Percentiles rank a stretch among this genome's conserved stretches.
Evolutionary conservation across 2,113 vertebrate species (phyloP).

Genomic region (Pholis gunnellus): DNA sequence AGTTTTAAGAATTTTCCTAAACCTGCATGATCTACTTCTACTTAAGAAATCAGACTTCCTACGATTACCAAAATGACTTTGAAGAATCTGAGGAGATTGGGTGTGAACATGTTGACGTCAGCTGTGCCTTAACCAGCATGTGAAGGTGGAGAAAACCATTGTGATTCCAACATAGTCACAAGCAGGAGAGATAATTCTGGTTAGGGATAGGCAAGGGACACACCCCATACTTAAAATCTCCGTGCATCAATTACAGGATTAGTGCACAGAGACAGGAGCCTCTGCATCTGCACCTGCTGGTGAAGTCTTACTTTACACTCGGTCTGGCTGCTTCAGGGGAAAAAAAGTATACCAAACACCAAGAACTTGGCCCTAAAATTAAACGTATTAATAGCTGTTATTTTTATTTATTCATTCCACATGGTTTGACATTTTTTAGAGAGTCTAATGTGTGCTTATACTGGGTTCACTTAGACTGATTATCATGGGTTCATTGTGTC

Average conservation of each 20-base stretch:
- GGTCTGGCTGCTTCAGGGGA: too few relatives aligned
- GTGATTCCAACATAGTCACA: neutral
- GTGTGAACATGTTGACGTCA: neutral
- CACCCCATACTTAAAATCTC: neutral
- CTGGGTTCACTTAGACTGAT: neutral
- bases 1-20: neutral
- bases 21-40: neutral
- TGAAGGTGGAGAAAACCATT: neutral
- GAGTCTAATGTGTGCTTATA: neutral
- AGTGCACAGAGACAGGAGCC: neutral
- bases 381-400: neutral
- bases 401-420: neutral
- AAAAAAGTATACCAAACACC: neutral
- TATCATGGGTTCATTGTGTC: neutral
- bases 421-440: too few relatives aligned
- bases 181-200: neutral
- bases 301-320: neutral
- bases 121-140: neutral
- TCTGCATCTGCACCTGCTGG: neutral
- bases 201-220: neutral
- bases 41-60: too few relatives aligned
- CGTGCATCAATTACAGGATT: neutral
- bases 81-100: neutral
- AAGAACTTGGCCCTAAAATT: neutral
- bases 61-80: neutral